phyloP scores from a whole-genome alignment of 1,140 invertebrate species.

The Dinoponera quadriceps region DNA sequence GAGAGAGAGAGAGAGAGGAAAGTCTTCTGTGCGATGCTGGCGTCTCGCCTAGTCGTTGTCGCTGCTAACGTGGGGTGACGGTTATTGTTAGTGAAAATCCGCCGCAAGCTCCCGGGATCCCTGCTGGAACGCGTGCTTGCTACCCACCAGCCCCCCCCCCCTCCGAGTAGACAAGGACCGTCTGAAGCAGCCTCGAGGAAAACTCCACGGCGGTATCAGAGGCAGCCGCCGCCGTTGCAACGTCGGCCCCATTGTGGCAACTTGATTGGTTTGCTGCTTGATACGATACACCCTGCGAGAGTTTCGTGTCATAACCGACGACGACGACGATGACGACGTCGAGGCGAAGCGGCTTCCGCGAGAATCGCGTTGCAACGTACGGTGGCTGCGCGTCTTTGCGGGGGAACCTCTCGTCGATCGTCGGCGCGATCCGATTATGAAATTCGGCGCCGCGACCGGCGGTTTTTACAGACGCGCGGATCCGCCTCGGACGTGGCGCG shows the following conservation, averaged over 20 bases:
- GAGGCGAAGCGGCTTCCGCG: neutral
- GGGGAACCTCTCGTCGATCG: constrained; percentile 43
- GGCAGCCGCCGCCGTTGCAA: constrained; percentile 40
- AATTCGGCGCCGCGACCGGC: neutral
- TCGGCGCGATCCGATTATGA: constrained; percentile 45
- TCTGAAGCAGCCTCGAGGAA: constrained; percentile 51
- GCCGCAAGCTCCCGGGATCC: constrained; percentile 44
- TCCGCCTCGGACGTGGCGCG: too few relatives aligned
- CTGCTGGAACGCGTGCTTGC: constrained; percentile 26
- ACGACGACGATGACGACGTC: constrained; percentile 19
- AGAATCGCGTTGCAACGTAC: constrained; percentile 1
- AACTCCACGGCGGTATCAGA: constrained; percentile 45
- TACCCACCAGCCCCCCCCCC: neutral
- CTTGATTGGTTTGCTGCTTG: constrained; percentile 67
- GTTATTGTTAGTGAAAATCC: constrained; percentile 71
- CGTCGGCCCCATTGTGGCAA: constrained; percentile 60
- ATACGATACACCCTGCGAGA: constrained; percentile 59
- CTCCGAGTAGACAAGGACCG: constrained; percentile 5
- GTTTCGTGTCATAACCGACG: constrained; percentile 47
- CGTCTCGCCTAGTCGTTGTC: constrained; percentile 46
- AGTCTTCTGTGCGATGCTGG: too few relatives aligned
- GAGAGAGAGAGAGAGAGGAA: too few relatives aligned
- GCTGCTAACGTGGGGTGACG: constrained; percentile 59
- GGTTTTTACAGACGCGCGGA: too few relatives aligned
- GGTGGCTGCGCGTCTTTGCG: neutral